Evolutionary conservation across 64 coral and sea anemone species (phyloP), one percentile per base, ranked within the genome.

Genomic region (Pocillopora damicornis): DNA sequence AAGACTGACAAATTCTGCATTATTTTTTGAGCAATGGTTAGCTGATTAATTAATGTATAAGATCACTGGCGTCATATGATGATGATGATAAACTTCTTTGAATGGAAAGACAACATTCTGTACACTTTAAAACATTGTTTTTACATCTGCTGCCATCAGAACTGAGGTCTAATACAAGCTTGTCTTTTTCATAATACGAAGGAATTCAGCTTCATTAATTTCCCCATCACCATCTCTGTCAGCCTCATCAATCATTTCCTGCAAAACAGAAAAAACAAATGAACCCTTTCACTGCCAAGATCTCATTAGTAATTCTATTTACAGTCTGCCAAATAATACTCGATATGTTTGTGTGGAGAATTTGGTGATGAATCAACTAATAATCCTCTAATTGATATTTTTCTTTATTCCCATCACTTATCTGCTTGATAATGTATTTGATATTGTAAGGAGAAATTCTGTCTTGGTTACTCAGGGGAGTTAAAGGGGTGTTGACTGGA

Each of bases 201-300:
- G 93, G 74, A 98, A 98, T 94, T 98, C 96, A 57, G 92, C 96
- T 74, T 98, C 96, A 76, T 98, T 98, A 16, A 98, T 98, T 90
- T 98, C 96, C 23, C 96, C 96, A 85, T 98, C 96, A 2, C 96
- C 96, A 88, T 98, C 96, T 84, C 96, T 87, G 84, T 98, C 96
- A 23, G 96, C 96, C 85, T 98, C 96, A 66, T 98, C 96, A 67
- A 98, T 98, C 96, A 98, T 98, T 98, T 98, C 96, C 96, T 98
- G 30, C 23, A 80, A 59, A 1, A 71, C 45, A 64, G 68, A 85
- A 20, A 67, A 67, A 7, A 22, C 14, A 67, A 63, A 17, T 17
- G 1, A 63, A 63, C 13, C 61, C 16, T 63, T 11, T 63, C 4
- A 63, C 16, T 63, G 3, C 42, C 42, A 51, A 2, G 7, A 51